Evolutionary conservation across 1,140 invertebrate genomes (phyloP), one percentile per base, ranked within the genome.

Genomic region (Drosophila seguyi): DNA sequence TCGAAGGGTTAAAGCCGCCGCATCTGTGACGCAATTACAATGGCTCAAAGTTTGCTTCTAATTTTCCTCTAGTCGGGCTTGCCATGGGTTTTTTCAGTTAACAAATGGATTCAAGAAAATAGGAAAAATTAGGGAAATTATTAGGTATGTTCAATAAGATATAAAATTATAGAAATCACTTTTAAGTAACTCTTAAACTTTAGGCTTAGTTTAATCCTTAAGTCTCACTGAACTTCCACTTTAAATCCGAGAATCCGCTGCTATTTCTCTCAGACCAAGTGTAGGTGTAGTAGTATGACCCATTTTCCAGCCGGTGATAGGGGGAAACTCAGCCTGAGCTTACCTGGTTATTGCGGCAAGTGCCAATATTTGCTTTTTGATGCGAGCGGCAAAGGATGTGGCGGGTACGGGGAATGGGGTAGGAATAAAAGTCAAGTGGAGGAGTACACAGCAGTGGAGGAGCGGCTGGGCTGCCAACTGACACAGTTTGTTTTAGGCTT

Each of bases 401-500:
- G 16, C 27, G 53, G 42, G 29, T 11, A 11, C 20, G 27, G n/a
- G 39, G 7, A 16, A 27, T 2, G 13, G 7, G 20, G 29, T 6
- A 10, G 16, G 66, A 29, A 22, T 38, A 56, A 38, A 65, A 75
- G 55, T 56, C 48, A 60, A 57, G 58, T 55, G 57, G 55, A 39
- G 59, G 48, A 55, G 48, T 31, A 3, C 31, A 29, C 31, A 16
- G 20, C 34, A 8, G 36, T 20, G 44, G 53, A 38, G 22, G 36
- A 25, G 44, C n/a, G 18, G 20, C 45, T 47, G 22, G 41, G 47
- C 42, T 69, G 72, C 66, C 61, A 77, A 69, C 75, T 86, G 85
- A 84, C 84, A 90, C 68, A 90, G 84, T 88, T 88, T 88, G 80
- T 80, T 90, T 80, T 73, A 69, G 77, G 86, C 85, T 88, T 88